Evolutionary conservation across 2,888 invertebrate species (phyloP), one percentile per base, ranked within the genome.

Genomic region (Ommatoiulus sabulosus): DNA sequence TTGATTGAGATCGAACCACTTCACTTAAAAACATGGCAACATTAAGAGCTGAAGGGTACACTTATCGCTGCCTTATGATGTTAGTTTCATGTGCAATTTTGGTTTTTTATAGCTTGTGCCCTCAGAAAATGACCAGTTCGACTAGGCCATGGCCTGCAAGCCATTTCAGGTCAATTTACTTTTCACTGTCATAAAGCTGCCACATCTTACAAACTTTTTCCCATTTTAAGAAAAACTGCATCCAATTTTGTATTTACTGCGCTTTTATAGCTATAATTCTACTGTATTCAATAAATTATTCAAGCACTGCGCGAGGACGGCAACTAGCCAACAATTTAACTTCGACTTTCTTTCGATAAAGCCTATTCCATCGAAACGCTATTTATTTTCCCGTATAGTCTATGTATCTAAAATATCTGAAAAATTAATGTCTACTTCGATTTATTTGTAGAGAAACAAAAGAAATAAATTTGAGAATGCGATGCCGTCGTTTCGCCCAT

Each of bases 271-370:
- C 80, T 35, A 80, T 80, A 43, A 80, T 12, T 80, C 80, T 24
- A 72, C 35, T 12, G 80, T 35, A 80, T 80, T 43, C 35, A 15
- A 80, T 80, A 80, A 80, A 80, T 80, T 80, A 80, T 80, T 80
- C 80, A 80, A 35, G 35, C 12, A 80, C 35, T 10, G 80, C 80
- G 35, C 35, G 80, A 12, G 24, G 80, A 80, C 35, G 80, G 80
- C 80, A 43, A 35, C 80, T 80, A 24, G 80, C 80, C 12, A 2
- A 24, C 35, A 80, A 80, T 35, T 10, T 35, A 80, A 15, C 80
- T 80, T 35, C 4, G 35, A 24, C 80, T 80, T 6, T 0, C 3
- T 80, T 80, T 80, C n/a, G 8, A 20, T 20, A 6, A 63, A n/a
- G 7, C 3, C 63, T 63, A 46, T 46, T 63, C 5, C 80, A 80